Evolutionary conservation across 2,888 invertebrate species (phyloP).

Genomic region (Danaus chrysippus): DNA sequence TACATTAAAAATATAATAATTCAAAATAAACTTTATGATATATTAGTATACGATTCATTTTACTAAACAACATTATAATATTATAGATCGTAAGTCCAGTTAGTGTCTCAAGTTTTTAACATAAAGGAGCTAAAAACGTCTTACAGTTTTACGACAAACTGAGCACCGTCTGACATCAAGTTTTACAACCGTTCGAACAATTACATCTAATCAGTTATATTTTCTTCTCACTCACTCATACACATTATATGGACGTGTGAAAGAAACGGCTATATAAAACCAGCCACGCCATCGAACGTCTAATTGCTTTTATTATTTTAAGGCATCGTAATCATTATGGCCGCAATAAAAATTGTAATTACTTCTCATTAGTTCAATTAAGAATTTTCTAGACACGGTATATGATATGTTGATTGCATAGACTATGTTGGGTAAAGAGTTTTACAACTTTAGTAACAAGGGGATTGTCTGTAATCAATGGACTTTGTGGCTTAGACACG

Average conservation of each 20-base stretch:
- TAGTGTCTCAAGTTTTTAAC: conserved; percentile 25
- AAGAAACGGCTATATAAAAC: conserved; percentile 54
- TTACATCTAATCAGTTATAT: conserved; percentile 70
- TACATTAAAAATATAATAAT: too few relatives aligned
- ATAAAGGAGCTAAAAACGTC: conserved; percentile 48
- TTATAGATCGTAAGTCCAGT: background rate
- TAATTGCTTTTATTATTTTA: conserved; percentile 80
- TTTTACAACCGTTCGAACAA: conserved; percentile 79
- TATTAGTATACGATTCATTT: too few relatives aligned
- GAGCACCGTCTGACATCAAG: conserved; percentile 74
- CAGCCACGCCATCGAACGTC: conserved; percentile 74
- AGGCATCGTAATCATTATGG: conserved; percentile 79
- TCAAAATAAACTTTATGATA: too few relatives aligned
- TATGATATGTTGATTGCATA: conserved; percentile 74
- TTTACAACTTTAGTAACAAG: conserved; percentile 59
- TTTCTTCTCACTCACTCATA: conserved; percentile 41
- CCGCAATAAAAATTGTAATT: conserved; percentile 79
- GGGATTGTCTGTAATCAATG: conserved; percentile 59
- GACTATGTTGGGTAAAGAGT: conserved; percentile 61
- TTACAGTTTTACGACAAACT: conserved; percentile 74
- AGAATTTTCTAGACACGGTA: conserved; percentile 77
- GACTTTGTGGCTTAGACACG: conserved; percentile 70
- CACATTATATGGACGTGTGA: conserved; percentile 42
- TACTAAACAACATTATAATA: too few relatives aligned
- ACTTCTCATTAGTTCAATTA: conserved; percentile 80